phyloP scores from a whole-genome alignment of 2,888 invertebrate species.

The Hybos culiciformis region DNA sequence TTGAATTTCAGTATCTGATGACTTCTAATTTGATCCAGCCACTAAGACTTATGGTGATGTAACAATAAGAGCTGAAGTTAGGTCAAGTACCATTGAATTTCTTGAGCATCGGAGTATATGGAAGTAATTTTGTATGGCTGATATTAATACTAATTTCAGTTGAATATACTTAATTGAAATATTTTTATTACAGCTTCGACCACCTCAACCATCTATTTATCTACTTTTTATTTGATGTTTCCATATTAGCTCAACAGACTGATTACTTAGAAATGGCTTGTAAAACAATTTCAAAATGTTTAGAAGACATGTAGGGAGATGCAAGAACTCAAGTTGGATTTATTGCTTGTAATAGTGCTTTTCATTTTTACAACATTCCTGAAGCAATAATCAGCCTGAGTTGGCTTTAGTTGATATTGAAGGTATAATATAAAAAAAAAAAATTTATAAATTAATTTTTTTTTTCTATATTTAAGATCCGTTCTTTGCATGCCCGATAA shows the following conservation, averaged over 20 bases:
- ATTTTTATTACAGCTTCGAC: slow-evolving; percentile 49
- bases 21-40: slow-evolving; percentile 97
- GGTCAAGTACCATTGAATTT: slow-evolving; percentile 93
- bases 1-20: slow-evolving; percentile 73
- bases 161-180: not conserved
- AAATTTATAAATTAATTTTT: not conserved
- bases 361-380: slow-evolving; percentile 87
- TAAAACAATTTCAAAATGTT: slow-evolving; percentile 59
- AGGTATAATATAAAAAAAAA: slow-evolving; percentile 39
- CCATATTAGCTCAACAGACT: slow-evolving; percentile 75
- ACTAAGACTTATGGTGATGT: slow-evolving; percentile 95
- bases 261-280: slow-evolving; percentile 76
- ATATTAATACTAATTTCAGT: not conserved
- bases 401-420: slow-evolving; percentile 87
- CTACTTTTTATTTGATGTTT: slow-evolving; percentile 90
- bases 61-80: slow-evolving; percentile 85
- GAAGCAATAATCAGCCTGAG: slow-evolving; percentile 71
- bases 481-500: slow-evolving; percentile 90
- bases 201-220: slow-evolving; percentile 95
- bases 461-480: slow-evolving; percentile 48
- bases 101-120: slow-evolving; percentile 97
- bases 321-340: slow-evolving; percentile 87
- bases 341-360: slow-evolving; percentile 76
- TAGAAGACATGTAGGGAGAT: slow-evolving; percentile 89
- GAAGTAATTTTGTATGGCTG: slow-evolving; percentile 36